These are phyloP conservation scores for Actias luna DNA, from an alignment of 2,888 invertebrate genomes.

Conservation along the genomic window DNA sequence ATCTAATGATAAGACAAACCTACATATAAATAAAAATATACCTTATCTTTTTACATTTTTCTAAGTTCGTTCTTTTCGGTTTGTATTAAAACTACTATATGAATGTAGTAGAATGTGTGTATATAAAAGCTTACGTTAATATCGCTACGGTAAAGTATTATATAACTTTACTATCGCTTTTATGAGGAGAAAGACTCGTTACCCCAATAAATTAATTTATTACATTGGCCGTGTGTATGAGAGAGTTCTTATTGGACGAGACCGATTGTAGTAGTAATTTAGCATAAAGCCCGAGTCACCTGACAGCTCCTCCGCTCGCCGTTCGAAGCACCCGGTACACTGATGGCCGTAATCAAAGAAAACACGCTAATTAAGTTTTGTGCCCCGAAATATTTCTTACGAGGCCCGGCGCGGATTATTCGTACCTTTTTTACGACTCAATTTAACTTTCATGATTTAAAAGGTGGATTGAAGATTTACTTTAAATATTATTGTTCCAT, in stretches of 20 bases:
- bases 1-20: too few relatives aligned
- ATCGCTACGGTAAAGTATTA: neutral
- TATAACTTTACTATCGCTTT: conserved; percentile 10
- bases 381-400: conserved; percentile 60
- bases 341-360: conserved; percentile 80
- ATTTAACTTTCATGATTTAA: conserved; percentile 31
- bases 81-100: too few relatives aligned
- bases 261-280: conserved; percentile 69
- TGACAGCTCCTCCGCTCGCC: conserved; percentile 48
- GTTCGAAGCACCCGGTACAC: conserved; percentile 71
- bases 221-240: conserved; percentile 5
- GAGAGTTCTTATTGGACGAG: conserved; percentile 35
- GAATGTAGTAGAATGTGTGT: neutral
- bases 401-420: conserved; percentile 20
- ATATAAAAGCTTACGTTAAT: neutral
- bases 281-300: conserved; percentile 61
- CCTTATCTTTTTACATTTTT: too few relatives aligned
- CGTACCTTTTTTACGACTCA: conserved; percentile 31
- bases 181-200: conserved; percentile 8
- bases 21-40: too few relatives aligned
- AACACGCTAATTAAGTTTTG: conserved; percentile 77
- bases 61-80: too few relatives aligned
- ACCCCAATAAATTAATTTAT: conserved; percentile 11
- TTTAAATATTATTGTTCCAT: conserved; percentile 15
- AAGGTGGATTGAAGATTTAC: conserved; percentile 21